These are phyloP conservation scores for Andinoacara biseriatus DNA, from an alignment of 2,113 vertebrate species.

Conservation along the genomic window DNA sequence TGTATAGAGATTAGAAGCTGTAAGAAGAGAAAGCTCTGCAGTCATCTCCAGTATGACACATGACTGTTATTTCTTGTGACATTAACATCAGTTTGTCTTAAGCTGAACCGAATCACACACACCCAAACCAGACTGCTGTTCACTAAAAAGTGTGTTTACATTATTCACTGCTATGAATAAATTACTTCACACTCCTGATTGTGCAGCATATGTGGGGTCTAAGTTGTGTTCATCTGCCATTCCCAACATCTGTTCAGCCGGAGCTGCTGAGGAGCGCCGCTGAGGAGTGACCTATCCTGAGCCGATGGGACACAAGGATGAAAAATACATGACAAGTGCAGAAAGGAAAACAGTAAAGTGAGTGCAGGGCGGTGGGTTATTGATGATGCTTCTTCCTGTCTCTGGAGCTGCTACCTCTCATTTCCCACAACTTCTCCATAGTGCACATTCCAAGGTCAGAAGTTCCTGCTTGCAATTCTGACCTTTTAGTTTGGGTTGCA, in stretches of 20 bases:
- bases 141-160: conserved; percentile 53
- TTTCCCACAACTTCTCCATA: conserved; percentile 4
- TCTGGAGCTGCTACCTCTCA: not conserved
- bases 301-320: conserved; percentile 16
- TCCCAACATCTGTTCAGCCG: conserved; percentile 69
- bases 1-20: not conserved
- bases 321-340: conserved; percentile 55
- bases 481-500: not conserved
- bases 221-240: conserved; percentile 68
- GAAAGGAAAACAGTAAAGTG: conserved; percentile 3
- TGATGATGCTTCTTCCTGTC: conserved; percentile 24
- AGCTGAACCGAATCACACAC: conserved; percentile 12
- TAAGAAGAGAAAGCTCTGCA: accelerated
- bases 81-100: conserved; percentile 50
- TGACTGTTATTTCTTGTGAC: conserved; percentile 59
- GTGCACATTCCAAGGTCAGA: not conserved
- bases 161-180: conserved; percentile 73
- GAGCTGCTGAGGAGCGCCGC: conserved; percentile 23
- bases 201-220: conserved; percentile 67
- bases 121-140: conserved; percentile 1
- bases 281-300: conserved; percentile 42
- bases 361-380: conserved; percentile 29
- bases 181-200: conserved; percentile 47
- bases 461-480: not conserved
- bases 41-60: not conserved